Base-by-base conservation (phyloP, 37 sponge, comb jelly and placozoan species). In the Eunapius fragilis region DNA sequence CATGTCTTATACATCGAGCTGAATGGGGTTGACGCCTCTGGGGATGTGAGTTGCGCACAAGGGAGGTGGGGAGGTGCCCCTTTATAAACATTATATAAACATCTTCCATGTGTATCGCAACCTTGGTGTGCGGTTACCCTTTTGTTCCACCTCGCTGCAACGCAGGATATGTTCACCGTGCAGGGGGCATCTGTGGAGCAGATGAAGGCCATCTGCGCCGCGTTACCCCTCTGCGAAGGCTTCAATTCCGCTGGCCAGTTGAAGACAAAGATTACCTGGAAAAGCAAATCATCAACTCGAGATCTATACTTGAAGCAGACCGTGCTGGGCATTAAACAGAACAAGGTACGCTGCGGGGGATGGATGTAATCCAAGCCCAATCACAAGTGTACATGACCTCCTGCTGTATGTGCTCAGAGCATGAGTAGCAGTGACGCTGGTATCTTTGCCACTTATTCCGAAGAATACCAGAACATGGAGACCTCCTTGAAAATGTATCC, bases 231-330 rank as follows among this genome's bases (percentile, higher is more conserved):
- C 27, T 92, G 93, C 32, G 67, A 77, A 25, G 93, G 89, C 7
- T 92, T 92, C 79, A 88, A 88, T 73, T 75, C 77, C 23, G 73
- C 81, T 2, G 93, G 93, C n/a, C 89, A 89, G 93, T 36, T 92
- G 25, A 92, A 92, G 79, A 78, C 77, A 4, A 38, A 76, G 6
- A 50, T 85, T 2, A 28, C 41, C n/a, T 32, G 36, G 5, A 88
- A 88, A 74, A 50, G n/a, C 49, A 30, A 70, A 38, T 68, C 78
- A 0, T 5, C 85, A 27, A 74, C 70, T 17, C 34, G 74, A 25
- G 74, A 81, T 24, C 75, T 92, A 24, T 92, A 92, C 76, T 32
- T 92, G 26, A 91, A 91, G 69, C 84, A 87, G 50, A 79, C 38
- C 2, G 47, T 49, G 35, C 28, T 33, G 58, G 28, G 68, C 13